Evolutionary conservation across 2,797 vertebrate genomes (phyloP).

Genomic region (Gymnopithys bicolor): DNA sequence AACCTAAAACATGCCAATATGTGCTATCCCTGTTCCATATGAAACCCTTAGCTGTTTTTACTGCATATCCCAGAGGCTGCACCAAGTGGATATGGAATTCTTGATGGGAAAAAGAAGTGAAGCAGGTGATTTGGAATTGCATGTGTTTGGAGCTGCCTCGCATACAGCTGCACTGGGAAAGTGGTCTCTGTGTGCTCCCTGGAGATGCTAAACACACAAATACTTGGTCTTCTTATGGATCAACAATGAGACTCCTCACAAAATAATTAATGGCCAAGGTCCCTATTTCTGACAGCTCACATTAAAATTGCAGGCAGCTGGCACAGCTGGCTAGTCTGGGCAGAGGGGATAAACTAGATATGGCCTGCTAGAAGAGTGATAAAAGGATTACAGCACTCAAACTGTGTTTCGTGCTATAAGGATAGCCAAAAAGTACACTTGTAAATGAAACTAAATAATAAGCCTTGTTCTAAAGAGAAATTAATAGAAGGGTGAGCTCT

Average conservation of each 20-base stretch:
- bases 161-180: conserved; percentile 28
- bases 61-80: background rate
- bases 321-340: background rate
- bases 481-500: background rate
- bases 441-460: background rate
- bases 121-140: conserved; percentile 24
- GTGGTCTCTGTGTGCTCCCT: background rate
- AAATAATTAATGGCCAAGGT: conserved; percentile 10
- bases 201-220: conserved; percentile 27
- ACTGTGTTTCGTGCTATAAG: background rate
- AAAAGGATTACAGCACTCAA: background rate
- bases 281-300: background rate
- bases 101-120: background rate
- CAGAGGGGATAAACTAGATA: background rate
- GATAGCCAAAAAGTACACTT: background rate
- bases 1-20: background rate
- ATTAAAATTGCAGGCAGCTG: conserved; percentile 8
- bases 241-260: conserved; percentile 18
- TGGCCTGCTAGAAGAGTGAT: background rate
- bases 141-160: background rate
- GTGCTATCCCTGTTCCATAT: background rate
- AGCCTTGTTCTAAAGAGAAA: background rate
- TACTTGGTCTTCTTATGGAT: background rate
- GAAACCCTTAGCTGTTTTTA: background rate
- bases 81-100: background rate